phyloP scores from a whole-genome alignment of 2,888 invertebrate species.

The Papilio elwesi region DNA sequence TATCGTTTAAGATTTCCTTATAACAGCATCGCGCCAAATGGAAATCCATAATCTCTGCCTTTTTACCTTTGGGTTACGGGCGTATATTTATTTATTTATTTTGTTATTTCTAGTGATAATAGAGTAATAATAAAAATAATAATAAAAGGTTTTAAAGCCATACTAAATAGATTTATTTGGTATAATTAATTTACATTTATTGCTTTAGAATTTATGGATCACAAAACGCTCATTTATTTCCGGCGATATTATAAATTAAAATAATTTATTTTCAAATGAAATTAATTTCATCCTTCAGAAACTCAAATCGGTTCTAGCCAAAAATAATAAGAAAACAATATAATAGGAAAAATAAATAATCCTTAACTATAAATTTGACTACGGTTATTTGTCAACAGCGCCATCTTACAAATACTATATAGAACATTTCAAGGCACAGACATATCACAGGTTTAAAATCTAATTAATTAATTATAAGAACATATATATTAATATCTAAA shows the following conservation, averaged over 20 bases:
- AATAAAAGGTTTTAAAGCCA: constrained; percentile 41
- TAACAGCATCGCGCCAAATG: too few species aligned
- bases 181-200: constrained; percentile 57
- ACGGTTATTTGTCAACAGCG: constrained; percentile 64
- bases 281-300: constrained; percentile 23
- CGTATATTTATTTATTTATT: too few species aligned
- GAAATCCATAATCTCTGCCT: too few species aligned
- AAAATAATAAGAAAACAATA: constrained; percentile 23
- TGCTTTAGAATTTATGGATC: constrained; percentile 36
- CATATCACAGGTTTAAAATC: constrained; percentile 80
- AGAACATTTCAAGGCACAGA: constrained; percentile 78
- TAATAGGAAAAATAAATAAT: constrained; percentile 44
- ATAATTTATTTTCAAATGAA: constrained; percentile 7
- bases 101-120: neutral
- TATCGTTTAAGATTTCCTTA: too few species aligned
- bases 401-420: constrained; percentile 66
- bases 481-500: constrained; percentile 44
- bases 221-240: constrained; percentile 16
- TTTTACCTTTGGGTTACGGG: too few species aligned
- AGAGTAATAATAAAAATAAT: constrained; percentile 13
- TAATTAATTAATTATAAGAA: constrained; percentile 56
- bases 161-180: constrained; percentile 70
- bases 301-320: constrained; percentile 33
- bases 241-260: constrained; percentile 23
- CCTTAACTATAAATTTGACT: constrained; percentile 44